phyloP scores from a whole-genome alignment of 2,113 vertebrate species.

The Zosterops pallidus region DNA sequence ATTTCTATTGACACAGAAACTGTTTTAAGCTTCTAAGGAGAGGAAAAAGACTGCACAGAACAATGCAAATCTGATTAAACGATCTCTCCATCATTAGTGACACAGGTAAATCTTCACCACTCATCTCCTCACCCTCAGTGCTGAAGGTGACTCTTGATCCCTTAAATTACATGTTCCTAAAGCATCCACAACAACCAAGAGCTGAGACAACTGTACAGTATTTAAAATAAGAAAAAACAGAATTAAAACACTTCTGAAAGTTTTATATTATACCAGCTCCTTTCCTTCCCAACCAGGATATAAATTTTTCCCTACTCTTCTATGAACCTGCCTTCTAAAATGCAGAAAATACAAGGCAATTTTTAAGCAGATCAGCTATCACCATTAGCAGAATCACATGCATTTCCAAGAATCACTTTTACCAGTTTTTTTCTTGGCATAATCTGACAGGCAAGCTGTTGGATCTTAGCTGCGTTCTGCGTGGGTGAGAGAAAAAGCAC shows the following conservation, averaged over 20 bases:
- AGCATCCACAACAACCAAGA: not conserved
- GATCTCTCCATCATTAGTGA: not conserved
- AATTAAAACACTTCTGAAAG: not conserved
- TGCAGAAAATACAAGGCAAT: not conserved
- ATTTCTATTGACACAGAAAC: not conserved
- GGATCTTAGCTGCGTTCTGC: not conserved
- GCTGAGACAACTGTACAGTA: not conserved
- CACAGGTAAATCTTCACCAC: not conserved
- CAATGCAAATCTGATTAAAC: not conserved
- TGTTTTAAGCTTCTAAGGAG: not conserved
- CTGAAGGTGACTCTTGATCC: not conserved
- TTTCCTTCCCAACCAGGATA: not conserved
- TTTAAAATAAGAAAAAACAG: not conserved
- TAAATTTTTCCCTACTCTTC: not conserved
- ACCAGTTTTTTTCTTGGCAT: conserved; percentile 15
- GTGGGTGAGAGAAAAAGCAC: conserved; percentile 47
- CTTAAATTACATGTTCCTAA: not conserved
- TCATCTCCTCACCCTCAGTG: not conserved
- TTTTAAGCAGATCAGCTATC: conserved; percentile 20
- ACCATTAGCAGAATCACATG: conserved; percentile 36
- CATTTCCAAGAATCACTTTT: conserved; percentile 42
- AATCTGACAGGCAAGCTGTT: conserved; percentile 36
- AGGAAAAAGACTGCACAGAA: not conserved
- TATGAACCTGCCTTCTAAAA: not conserved
- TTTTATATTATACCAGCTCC: not conserved